These are phyloP conservation scores for Urophycis tenuis DNA, from an alignment of 2,797 vertebrate species.

Conservation along the genomic window DNA sequence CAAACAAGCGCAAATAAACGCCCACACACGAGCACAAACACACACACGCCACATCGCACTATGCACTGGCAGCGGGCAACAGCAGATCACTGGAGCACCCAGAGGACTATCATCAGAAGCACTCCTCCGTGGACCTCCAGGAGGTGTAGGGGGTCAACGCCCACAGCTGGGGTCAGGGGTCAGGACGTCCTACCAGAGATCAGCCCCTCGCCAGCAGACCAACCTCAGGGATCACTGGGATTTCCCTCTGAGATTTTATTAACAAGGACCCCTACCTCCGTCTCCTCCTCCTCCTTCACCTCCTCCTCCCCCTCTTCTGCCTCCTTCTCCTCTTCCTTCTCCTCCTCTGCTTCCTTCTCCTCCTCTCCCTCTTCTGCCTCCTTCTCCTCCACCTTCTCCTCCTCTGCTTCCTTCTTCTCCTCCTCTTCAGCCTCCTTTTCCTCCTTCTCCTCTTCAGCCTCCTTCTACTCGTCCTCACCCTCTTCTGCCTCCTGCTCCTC, in stretches of 20 bases:
- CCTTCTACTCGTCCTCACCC: neutral
- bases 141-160: neutral
- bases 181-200: neutral
- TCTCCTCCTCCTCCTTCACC: neutral
- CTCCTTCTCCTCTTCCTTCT: neutral
- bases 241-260: neutral
- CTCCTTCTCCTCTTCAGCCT: neutral
- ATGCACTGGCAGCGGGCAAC: neutral
- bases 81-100: conserved; percentile 8
- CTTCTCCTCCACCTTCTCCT: neutral
- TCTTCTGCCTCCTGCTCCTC: too few species aligned
- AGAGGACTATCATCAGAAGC: neutral
- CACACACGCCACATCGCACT: conserved; percentile 19
- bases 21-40: neutral
- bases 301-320: neutral
- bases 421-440: too few species aligned
- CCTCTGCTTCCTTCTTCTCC: neutral
- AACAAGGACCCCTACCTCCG: neutral
- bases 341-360: too few species aligned
- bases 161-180: neutral
- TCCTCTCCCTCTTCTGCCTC: neutral
- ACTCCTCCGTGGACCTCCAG: too few species aligned
- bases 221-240: neutral
- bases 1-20: conserved; percentile 8
- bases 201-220: neutral